Evolutionary conservation across 2,888 invertebrate genomes (phyloP).

Genomic region (Rugalucina vietnamica): DNA sequence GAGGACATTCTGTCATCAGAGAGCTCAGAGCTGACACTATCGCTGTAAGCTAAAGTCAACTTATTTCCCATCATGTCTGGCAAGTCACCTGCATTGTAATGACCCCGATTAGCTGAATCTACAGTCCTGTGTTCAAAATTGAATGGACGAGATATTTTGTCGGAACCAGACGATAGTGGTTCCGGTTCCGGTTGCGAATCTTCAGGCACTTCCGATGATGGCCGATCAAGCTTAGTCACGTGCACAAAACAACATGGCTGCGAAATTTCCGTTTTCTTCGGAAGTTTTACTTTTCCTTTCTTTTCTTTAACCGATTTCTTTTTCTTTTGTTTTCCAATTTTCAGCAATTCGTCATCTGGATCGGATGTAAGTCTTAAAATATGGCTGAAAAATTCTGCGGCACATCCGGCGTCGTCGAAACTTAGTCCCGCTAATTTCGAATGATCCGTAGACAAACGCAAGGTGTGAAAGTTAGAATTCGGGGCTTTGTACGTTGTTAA

Average conservation of each 20-base stretch:
- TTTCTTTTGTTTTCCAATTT: constrained; percentile 85
- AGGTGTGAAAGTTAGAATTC: constrained; percentile 90
- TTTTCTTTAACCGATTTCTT: constrained; percentile 73
- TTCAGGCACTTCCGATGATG: constrained; percentile 38
- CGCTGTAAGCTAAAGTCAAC: constrained; percentile 60
- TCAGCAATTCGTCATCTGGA: constrained; percentile 91
- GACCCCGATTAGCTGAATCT: constrained; percentile 26
- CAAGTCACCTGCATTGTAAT: constrained; percentile 38
- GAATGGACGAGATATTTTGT: constrained; percentile 56
- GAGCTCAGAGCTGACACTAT: constrained; percentile 69
- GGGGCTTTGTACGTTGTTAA: constrained; percentile 89
- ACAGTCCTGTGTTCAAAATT: constrained; percentile 58
- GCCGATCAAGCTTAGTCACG: constrained; percentile 89
- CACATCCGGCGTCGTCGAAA: constrained; percentile 90
- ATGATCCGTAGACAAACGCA: constrained; percentile 92
- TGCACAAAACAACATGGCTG: constrained; percentile 94
- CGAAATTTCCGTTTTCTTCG: constrained; percentile 92
- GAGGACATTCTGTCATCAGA: constrained; percentile 66
- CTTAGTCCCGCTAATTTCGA: constrained; percentile 91
- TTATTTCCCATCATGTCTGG: constrained; percentile 60
- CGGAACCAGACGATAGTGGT: constrained; percentile 13
- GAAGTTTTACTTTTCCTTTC: constrained; percentile 85
- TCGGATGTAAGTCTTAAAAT: constrained; percentile 89
- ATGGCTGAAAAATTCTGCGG: constrained; percentile 87
- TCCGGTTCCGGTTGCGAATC: constrained; percentile 31